phyloP scores from a whole-genome alignment of 2,888 invertebrate species.

The Chymomyza caudatula region DNA sequence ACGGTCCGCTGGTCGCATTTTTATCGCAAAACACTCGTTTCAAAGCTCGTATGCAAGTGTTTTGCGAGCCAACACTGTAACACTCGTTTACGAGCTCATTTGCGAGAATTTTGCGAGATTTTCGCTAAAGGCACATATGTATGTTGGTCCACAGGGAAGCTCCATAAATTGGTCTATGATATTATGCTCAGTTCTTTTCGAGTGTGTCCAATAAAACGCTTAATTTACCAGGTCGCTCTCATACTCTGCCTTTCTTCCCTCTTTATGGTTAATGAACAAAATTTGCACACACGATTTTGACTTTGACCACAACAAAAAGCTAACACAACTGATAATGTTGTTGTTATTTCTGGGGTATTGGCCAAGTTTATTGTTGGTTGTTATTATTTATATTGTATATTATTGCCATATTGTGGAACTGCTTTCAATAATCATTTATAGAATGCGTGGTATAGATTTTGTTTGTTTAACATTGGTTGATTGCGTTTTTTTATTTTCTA shows the following conservation, averaged over 20 bases:
- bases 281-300: conserved; percentile 11
- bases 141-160: too few relatives aligned
- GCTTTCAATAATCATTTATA: neutral
- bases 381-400: conserved; percentile 48
- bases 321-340: conserved; percentile 4
- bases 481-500: neutral
- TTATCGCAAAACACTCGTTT: too few relatives aligned
- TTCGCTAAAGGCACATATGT: too few relatives aligned
- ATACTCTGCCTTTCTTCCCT: neutral
- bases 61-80: too few relatives aligned
- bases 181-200: conserved; percentile 46
- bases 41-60: too few relatives aligned
- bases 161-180: conserved; percentile 65
- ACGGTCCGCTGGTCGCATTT: too few relatives aligned
- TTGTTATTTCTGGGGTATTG: conserved; percentile 8
- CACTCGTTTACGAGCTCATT: too few relatives aligned
- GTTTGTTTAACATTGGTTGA: neutral
- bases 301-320: conserved; percentile 8
- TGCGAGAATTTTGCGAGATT: too few relatives aligned
- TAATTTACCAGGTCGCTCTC: conserved; percentile 51
- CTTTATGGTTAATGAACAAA: conserved; percentile 25
- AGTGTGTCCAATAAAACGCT: conserved; percentile 62
- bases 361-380: conserved; percentile 33
- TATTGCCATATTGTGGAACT: conserved; percentile 28
- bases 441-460: neutral